Percentiles rank a stretch among this genome's conserved stretches.
phyloP scores from a whole-genome alignment of 2,797 vertebrate genomes.

The Eutrigla gurnardus region DNA sequence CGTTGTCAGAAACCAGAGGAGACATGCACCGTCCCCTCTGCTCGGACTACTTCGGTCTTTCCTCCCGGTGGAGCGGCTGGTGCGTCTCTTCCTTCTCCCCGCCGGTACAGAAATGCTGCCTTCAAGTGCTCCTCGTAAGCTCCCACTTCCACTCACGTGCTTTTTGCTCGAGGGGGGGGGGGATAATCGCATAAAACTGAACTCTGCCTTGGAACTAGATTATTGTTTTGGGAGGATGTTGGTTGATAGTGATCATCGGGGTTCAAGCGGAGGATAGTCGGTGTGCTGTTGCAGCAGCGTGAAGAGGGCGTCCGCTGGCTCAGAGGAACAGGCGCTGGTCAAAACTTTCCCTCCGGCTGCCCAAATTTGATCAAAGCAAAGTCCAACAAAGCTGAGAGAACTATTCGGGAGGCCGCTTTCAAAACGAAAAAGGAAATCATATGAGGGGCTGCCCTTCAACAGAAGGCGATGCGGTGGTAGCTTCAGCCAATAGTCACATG shows the following conservation, averaged over 20 bases:
- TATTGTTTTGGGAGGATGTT: neutral
- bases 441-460: neutral
- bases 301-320: slow-evolving; percentile 17
- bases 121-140: slow-evolving; percentile 72
- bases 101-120: slow-evolving; percentile 71
- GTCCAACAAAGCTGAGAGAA: neutral
- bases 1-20: slow-evolving; percentile 63
- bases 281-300: neutral
- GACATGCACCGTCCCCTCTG: slow-evolving; percentile 46
- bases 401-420: neutral
- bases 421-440: neutral
- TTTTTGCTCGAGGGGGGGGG: slow-evolving; percentile 5
- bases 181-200: slow-evolving; percentile 27
- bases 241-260: neutral
- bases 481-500: slow-evolving; percentile 11
- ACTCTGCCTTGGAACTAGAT: neutral
- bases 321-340: neutral
- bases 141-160: slow-evolving; percentile 63
- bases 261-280: neutral
- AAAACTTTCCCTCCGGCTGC: slow-evolving; percentile 21
- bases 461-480: neutral
- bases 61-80: slow-evolving; percentile 50
- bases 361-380: slow-evolving; percentile 10
- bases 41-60: slow-evolving; percentile 39
- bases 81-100: slow-evolving; percentile 64